A percentile compares a stretch with the other conserved stretches of the same genome.
Conservation (phyloP, 2,888 invertebrate species). For the Latheticus oryzae region DNA sequence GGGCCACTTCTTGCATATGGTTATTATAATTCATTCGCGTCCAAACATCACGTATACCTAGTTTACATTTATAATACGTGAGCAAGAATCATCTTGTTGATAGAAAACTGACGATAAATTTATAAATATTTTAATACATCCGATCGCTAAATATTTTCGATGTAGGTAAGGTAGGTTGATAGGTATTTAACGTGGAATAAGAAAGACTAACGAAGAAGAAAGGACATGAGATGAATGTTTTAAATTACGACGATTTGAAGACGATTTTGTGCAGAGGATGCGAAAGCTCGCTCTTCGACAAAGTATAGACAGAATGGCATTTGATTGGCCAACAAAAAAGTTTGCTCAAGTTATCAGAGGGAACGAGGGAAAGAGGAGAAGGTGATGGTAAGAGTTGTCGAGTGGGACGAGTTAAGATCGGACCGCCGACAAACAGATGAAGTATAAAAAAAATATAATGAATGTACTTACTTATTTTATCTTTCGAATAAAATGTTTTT, state of each 20-base stretch:
- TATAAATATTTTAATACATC: no score
- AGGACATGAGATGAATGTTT: conserved; percentile 46
- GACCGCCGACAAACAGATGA: no score
- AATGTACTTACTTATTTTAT: no score
- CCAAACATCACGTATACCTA: conserved; percentile 45
- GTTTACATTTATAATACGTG: no score
- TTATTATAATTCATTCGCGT: conserved; percentile 58
- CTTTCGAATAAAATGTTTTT: no score
- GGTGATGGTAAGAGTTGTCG: not conserved
- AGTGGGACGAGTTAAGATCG: not conserved
- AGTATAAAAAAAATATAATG: no score
- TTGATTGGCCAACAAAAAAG: conserved; percentile 66
- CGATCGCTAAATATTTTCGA: conserved; percentile 55
- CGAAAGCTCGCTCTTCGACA: conserved; percentile 58
- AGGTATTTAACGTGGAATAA: conserved; percentile 17
- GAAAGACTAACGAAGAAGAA: conserved; percentile 44
- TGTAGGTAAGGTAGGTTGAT: conserved; percentile 26
- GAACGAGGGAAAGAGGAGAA: conserved; percentile 6
- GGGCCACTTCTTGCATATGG: conserved; percentile 60
- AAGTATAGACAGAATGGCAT: conserved; percentile 65
- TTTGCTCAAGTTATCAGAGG: conserved; percentile 63
- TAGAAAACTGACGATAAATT: conserved; percentile 48
- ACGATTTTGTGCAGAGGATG: no score
- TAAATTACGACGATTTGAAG: no score
- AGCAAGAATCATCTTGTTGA: conserved; percentile 54